Percentiles rank a stretch among this genome's conserved stretches.
These are phyloP conservation scores for Apis florea DNA, from an alignment of 1,140 invertebrate species.

Conservation along the genomic window DNA sequence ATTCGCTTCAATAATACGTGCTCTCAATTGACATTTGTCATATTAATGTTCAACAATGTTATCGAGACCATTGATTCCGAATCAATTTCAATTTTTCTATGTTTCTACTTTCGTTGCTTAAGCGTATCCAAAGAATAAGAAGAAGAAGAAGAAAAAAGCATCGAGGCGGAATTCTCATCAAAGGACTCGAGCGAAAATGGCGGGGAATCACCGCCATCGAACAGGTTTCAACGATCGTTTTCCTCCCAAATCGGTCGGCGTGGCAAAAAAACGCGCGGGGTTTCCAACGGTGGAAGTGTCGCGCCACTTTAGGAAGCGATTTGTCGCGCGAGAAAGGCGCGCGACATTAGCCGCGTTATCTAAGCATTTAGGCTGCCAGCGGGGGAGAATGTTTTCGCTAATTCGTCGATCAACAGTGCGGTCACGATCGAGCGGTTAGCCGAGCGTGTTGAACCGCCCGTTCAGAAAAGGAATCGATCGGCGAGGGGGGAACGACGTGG, in stretches of 20 bases:
- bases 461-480: slow-evolving; percentile 23
- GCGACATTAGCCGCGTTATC: slow-evolving; percentile 37
- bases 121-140: neutral
- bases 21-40: too few species aligned
- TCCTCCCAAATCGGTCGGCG: neutral
- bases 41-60: too few species aligned
- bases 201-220: slow-evolving; percentile 5
- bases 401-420: slow-evolving; percentile 41
- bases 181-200: slow-evolving; percentile 20
- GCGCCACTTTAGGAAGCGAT: slow-evolving; percentile 46
- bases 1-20: too few species aligned
- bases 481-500: slow-evolving; percentile 26
- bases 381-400: slow-evolving; percentile 30
- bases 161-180: neutral
- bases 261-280: neutral
- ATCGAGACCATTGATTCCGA: too few species aligned
- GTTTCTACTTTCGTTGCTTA: neutral
- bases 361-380: slow-evolving; percentile 29
- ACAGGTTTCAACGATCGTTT: slow-evolving; percentile 22
- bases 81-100: too few species aligned
- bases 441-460: slow-evolving; percentile 9
- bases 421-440: slow-evolving; percentile 42
- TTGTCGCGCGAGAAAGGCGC: slow-evolving; percentile 24
- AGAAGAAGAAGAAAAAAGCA: neutral
- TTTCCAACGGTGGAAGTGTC: slow-evolving; percentile 35